Conservation (phyloP, 2,797 vertebrate species). For the Thamnophis elegans region DNA sequence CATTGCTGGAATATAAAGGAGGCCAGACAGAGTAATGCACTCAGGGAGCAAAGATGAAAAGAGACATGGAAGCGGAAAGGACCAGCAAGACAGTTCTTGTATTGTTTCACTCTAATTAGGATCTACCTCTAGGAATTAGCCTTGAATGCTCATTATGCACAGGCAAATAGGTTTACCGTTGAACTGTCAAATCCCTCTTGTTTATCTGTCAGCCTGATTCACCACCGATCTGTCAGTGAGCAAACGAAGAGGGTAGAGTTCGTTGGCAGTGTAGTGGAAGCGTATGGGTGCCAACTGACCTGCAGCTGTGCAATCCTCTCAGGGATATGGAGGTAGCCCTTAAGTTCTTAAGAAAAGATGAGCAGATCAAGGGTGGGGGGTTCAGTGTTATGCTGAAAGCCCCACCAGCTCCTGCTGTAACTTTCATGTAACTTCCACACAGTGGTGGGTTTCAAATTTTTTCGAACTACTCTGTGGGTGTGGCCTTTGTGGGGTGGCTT, state of each 20-base stretch:
- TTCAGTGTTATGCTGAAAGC: neutral
- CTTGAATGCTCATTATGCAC: neutral
- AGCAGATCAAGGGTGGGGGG: neutral
- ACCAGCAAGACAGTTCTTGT: constrained; percentile 31
- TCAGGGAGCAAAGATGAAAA: neutral
- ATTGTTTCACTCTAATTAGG: neutral
- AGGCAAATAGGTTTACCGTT: neutral
- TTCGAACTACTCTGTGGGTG: too few relatives aligned
- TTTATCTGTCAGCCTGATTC: neutral
- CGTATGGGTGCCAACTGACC: neutral
- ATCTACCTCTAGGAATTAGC: neutral
- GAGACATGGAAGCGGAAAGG: neutral
- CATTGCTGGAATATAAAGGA: neutral
- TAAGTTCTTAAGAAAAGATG: neutral
- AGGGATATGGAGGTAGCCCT: neutral
- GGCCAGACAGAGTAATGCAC: neutral
- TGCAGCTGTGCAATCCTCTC: neutral
- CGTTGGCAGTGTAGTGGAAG: neutral
- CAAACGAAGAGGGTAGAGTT: neutral
- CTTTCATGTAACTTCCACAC: neutral
- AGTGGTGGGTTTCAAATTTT: too few relatives aligned
- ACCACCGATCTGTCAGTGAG: neutral
- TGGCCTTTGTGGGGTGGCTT: too few relatives aligned
- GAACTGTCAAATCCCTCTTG: neutral
- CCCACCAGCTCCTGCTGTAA: neutral